Evolutionary conservation across 2,113 vertebrate genomes (phyloP).

Genomic region (Tragelaphus buxtoni): DNA sequence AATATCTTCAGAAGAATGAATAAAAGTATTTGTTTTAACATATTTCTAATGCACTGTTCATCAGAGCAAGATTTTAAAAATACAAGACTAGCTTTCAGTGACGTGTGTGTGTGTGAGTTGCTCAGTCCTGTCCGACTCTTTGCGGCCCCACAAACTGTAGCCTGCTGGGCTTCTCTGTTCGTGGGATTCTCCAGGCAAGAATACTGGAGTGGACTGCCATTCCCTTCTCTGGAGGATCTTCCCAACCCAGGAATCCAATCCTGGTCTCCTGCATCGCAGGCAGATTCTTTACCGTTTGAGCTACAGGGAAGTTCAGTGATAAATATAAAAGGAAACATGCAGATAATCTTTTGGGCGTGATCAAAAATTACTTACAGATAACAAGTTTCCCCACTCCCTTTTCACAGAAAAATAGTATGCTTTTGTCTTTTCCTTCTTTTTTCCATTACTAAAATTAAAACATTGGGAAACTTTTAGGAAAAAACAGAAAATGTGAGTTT

Average conservation of each 20-base stretch:
- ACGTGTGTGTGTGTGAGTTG: neutral
- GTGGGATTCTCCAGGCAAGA: neutral
- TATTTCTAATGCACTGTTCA: conserved; percentile 34
- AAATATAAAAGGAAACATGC: neutral
- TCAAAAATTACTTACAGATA: conserved; percentile 48
- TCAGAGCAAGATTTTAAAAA: conserved; percentile 33
- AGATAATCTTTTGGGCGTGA: neutral
- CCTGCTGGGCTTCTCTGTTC: neutral
- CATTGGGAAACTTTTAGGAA: neutral
- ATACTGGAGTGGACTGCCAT: neutral
- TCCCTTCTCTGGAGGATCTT: neutral
- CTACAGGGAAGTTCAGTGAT: neutral
- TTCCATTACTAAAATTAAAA: conserved; percentile 30
- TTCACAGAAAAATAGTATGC: neutral
- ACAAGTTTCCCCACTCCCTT: conserved; percentile 11
- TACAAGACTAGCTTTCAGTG: neutral
- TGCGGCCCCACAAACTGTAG: neutral
- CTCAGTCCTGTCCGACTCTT: neutral
- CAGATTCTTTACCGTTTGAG: neutral
- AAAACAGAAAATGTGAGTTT: neutral
- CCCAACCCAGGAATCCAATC: neutral
- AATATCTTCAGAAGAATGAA: conserved; percentile 31
- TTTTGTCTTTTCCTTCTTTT: neutral
- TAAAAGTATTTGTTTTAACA: conserved; percentile 5
- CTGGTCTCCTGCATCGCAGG: neutral